Evolutionary conservation across 2,797 vertebrate genomes (phyloP), one percentile per base, ranked within the genome.

Genomic region (Sus cebifrons): DNA sequence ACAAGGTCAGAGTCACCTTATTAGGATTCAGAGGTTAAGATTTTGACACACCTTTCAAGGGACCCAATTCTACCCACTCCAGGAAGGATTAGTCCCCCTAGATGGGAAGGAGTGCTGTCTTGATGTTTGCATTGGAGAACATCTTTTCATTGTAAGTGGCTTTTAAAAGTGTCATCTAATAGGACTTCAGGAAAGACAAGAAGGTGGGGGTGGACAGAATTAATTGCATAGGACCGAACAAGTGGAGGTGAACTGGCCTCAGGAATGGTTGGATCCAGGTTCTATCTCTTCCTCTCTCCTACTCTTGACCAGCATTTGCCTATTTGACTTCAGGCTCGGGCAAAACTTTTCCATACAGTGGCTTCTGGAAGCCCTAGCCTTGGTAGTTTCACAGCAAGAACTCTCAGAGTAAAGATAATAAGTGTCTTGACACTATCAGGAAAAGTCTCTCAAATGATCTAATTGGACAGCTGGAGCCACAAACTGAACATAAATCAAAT

Each of bases 291-390:
- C 14, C n/a, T 32, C 13, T 2, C 32, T 7, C 25, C 6, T 0
- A 25, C 12, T 6, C 27, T 7, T 15, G 7, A 27, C 49, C 64
- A 6, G 18, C 17, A 4, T 9, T 29, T 32, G 29, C 86, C 70
- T 6, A 4, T 44, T 3, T 6, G 3, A 18, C 32, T 44, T 44
- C 25, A 1, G 9, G 15, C 27, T 65, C 15, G 4, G 60, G 79
- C 12, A 29, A 60, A 11, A 12, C 12, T 36, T 4, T 44, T 13
- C 56, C 54, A n/a, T 6, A 0, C 0, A 0, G 79, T 40, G 18
- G 44, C 16, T 18, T 32, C 32, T 0, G 0, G 36, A 71, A 79
- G 36, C 58, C 16, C 12, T 13, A 15, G 21, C n/a, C 65, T 17
- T 29, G 17, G 44, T 0, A 23, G 70, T 52, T 77, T 10, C 40